A percentile compares a stretch with the other conserved stretches of the same genome.
Conservation (phyloP, 2,888 invertebrate genomes). For the Apantesis nais region DNA sequence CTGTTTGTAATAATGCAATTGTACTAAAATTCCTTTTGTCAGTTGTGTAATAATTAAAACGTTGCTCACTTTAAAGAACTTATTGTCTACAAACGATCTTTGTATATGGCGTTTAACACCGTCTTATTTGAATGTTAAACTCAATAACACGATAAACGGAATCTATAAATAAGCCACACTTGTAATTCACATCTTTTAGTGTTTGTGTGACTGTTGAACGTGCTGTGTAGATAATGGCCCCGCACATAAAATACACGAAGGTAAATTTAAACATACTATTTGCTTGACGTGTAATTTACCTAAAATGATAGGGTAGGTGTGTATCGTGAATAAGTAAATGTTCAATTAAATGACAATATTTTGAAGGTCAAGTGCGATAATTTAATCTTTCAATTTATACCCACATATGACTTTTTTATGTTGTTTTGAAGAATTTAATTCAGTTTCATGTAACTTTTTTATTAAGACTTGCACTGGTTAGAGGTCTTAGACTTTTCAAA, state of each 20-base stretch:
- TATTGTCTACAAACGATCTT: not conserved
- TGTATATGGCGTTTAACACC: not conserved
- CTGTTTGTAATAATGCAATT: too few species aligned
- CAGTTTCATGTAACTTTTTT: too few species aligned
- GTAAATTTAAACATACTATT: slow-evolving; percentile 14
- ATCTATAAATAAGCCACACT: not conserved
- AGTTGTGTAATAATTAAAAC: not conserved
- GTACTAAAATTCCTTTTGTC: not conserved
- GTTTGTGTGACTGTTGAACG: not conserved
- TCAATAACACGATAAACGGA: not conserved
- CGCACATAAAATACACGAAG: slow-evolving; percentile 25
- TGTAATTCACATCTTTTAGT: not conserved
- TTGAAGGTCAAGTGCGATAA: not conserved
- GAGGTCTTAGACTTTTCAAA: too few species aligned
- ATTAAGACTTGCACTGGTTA: too few species aligned
- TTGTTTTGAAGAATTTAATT: not conserved
- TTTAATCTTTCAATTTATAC: not conserved
- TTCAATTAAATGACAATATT: not conserved
- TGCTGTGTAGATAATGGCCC: slow-evolving; percentile 19
- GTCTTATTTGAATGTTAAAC: not conserved
- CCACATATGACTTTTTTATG: not conserved
- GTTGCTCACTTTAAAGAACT: not conserved
- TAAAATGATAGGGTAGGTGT: not conserved
- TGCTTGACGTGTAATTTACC: not conserved
- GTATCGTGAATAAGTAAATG: not conserved